These are phyloP conservation scores for Aporophyla lueneburgensis DNA, from an alignment of 2,888 invertebrate species.

Conservation along the genomic window DNA sequence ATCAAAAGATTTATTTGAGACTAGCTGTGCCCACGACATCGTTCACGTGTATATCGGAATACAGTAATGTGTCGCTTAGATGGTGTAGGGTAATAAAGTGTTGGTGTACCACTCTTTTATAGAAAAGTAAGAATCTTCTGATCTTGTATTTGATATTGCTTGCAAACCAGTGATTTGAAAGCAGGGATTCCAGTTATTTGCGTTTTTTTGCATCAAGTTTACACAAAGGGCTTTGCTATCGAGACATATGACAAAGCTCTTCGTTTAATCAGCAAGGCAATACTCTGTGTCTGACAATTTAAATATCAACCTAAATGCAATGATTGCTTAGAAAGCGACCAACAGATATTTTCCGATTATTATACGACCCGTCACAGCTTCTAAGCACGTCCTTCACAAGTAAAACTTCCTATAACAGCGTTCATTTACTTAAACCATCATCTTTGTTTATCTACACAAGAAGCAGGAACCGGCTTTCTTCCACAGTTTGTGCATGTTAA, in stretches of 20 bases:
- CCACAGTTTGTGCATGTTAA: conserved; percentile 55
- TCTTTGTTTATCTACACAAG: conserved; percentile 46
- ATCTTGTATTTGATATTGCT: no score
- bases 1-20: background rate
- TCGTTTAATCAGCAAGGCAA: background rate
- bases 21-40: no score
- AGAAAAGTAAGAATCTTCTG: no score
- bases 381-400: conserved; percentile 28
- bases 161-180: no score
- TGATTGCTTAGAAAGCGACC: background rate
- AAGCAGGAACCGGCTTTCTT: conserved; percentile 42
- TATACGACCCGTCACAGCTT: conserved; percentile 1
- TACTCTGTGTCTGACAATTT: background rate
- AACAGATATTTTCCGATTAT: conserved; percentile 5
- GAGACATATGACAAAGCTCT: no score
- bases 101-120: no score
- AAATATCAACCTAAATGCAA: background rate
- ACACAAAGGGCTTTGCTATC: no score
- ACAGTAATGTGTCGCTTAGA: no score
- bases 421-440: conserved; percentile 41
- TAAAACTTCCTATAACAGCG: conserved; percentile 29
- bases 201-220: background rate
- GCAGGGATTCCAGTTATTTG: no score
- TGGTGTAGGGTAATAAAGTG: no score
- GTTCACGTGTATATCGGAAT: no score